Conservation (phyloP, 2,113 vertebrate species). For the Nesoenas mayeri region DNA sequence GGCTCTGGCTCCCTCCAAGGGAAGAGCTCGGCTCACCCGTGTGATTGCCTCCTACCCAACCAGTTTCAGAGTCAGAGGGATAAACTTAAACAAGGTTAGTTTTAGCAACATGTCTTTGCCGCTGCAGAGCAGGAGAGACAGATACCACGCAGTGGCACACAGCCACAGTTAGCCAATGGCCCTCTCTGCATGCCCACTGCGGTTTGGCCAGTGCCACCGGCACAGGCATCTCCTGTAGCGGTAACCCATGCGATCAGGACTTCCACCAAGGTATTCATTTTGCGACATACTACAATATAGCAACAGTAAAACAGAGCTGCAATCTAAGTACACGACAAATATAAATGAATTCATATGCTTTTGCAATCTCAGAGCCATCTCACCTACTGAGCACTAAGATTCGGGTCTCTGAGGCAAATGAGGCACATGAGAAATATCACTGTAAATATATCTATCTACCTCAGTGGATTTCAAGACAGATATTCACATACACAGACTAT, state of each 20-base stretch:
- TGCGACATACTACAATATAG: not conserved
- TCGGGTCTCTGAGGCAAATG: conserved; percentile 5
- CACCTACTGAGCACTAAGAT: not conserved
- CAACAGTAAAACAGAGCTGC: not conserved
- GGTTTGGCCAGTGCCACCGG: not conserved
- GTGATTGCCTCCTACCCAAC: not conserved
- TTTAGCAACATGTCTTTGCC: not conserved
- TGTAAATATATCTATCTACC: not conserved
- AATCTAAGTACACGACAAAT: not conserved
- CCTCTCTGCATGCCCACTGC: not conserved
- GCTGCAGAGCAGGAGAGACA: not conserved
- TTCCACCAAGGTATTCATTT: not conserved
- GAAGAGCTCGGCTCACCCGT: not conserved
- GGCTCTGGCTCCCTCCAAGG: accelerated
- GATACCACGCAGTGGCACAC: not conserved
- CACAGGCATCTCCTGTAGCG: not conserved
- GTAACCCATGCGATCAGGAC: not conserved
- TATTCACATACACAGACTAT: not conserved
- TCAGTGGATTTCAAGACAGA: not conserved
- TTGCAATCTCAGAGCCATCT: not conserved
- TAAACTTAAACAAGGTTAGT: not conserved
- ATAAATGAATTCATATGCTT: not conserved
- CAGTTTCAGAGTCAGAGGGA: not conserved
- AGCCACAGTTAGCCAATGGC: not conserved
- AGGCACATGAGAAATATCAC: not conserved